phyloP scores from a whole-genome alignment of 2,888 invertebrate genomes.

The Tenthredo scrophulariae region DNA sequence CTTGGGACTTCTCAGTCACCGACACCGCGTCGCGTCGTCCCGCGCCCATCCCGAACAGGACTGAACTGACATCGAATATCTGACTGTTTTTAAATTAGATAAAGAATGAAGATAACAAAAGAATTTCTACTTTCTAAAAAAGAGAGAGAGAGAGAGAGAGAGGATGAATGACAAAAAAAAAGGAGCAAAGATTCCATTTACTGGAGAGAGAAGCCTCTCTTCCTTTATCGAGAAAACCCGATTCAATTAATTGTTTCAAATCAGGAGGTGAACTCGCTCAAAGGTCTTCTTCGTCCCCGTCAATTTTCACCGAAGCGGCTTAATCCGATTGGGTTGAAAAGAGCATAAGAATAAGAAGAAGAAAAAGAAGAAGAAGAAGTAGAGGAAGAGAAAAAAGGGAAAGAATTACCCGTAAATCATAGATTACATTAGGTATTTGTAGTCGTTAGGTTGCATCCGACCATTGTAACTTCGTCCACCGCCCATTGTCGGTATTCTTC shows the following conservation, averaged over 20 bases:
- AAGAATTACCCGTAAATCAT: constrained; percentile 45
- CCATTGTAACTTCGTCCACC: constrained; percentile 6
- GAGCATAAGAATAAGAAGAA: background rate
- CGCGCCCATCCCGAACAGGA: background rate
- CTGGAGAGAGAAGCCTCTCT: constrained; percentile 52
- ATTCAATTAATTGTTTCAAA: constrained; percentile 41
- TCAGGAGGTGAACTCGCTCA: background rate
- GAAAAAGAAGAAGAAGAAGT: background rate
- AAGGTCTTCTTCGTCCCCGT: constrained; percentile 27
- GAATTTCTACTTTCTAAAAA: constrained; percentile 42
- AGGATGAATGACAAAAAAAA: constrained; percentile 37
- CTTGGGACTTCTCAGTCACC: constrained; percentile 14
- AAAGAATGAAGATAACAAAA: constrained; percentile 22
- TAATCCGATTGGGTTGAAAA: constrained; percentile 42
- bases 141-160: constrained; percentile 2
- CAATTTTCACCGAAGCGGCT: constrained; percentile 43
- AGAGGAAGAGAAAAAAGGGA: background rate
- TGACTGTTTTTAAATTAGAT: constrained; percentile 29
- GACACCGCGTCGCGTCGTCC: background rate
- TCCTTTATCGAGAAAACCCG: constrained; percentile 6
- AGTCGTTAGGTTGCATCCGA: constrained; percentile 45
- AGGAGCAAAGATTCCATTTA: background rate
- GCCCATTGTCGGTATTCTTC: constrained; percentile 31
- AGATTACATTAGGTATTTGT: constrained; percentile 48
- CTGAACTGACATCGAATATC: constrained; percentile 5